phyloP scores from a whole-genome alignment of 2,113 vertebrate genomes.

The Ceyx margarethae region DNA sequence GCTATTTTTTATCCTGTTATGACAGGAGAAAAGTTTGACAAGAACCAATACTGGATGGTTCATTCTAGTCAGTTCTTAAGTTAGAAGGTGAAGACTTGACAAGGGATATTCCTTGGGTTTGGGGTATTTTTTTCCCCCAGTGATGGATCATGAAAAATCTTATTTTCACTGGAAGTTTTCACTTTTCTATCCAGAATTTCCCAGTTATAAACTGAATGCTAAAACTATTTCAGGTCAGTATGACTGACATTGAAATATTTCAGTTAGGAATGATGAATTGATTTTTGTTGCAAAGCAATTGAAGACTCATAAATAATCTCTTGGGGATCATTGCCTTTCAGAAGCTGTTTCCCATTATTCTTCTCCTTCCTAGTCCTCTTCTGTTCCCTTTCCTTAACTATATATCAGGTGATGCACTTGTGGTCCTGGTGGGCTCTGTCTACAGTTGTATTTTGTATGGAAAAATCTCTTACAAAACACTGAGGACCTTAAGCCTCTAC shows the following conservation, averaged over 20 bases:
- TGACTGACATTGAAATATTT: not conserved
- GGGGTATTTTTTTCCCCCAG: fast-evolving
- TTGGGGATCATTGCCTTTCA: not conserved
- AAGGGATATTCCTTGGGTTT: not conserved
- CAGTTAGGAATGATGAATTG: not conserved
- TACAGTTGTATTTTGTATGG: not conserved
- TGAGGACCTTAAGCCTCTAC: not conserved
- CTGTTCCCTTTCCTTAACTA: not conserved
- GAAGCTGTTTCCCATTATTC: not conserved
- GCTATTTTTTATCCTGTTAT: not conserved
- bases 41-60: not conserved
- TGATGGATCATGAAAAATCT: not conserved
- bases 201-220: not conserved
- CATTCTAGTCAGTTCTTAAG: not conserved
- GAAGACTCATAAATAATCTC: not conserved
- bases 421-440: not conserved
- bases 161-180: not conserved
- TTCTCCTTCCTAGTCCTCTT: not conserved
- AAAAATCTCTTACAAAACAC: not conserved
- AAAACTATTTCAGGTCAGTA: not conserved
- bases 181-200: not conserved
- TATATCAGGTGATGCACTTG: fast-evolving
- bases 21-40: not conserved
- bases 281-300: not conserved
- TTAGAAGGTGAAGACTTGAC: not conserved